Conservation (phyloP, 2,113 vertebrate species). For the Fregata magnificens region DNA sequence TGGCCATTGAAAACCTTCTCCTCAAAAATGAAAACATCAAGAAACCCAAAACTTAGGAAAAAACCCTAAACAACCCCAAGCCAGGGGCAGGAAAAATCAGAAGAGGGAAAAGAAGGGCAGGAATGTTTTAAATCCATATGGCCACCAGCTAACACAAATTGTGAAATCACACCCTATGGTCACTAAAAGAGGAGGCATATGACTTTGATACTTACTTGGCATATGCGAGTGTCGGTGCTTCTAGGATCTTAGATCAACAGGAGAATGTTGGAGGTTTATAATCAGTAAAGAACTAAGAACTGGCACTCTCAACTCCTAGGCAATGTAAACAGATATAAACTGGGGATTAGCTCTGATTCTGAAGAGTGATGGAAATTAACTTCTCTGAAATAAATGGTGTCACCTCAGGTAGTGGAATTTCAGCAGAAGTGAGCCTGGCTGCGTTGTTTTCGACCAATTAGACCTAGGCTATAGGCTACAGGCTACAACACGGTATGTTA, state of each 20-base stretch:
- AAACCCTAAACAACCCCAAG: background rate
- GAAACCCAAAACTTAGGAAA: background rate
- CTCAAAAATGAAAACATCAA: background rate
- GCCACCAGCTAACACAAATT: background rate
- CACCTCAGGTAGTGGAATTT: background rate
- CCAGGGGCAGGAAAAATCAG: background rate
- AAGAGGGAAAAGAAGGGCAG: background rate
- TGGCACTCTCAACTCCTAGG: background rate
- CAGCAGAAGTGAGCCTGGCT: background rate
- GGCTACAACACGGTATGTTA: background rate
- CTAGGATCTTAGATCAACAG: background rate
- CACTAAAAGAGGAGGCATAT: background rate
- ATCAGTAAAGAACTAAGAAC: background rate
- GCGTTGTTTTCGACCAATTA: background rate
- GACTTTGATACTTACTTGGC: background rate
- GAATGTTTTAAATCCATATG: background rate
- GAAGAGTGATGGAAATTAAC: background rate
- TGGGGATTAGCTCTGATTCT: background rate
- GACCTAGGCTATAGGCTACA: background rate
- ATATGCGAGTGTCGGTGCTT: background rate
- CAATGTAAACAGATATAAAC: background rate
- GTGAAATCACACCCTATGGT: background rate
- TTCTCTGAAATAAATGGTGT: background rate
- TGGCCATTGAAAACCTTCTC: background rate
- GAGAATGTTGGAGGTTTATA: background rate